Evolutionary conservation across 2,888 invertebrate genomes (phyloP), one percentile per base, ranked within the genome.

Genomic region (Cheilosia vernalis): DNA sequence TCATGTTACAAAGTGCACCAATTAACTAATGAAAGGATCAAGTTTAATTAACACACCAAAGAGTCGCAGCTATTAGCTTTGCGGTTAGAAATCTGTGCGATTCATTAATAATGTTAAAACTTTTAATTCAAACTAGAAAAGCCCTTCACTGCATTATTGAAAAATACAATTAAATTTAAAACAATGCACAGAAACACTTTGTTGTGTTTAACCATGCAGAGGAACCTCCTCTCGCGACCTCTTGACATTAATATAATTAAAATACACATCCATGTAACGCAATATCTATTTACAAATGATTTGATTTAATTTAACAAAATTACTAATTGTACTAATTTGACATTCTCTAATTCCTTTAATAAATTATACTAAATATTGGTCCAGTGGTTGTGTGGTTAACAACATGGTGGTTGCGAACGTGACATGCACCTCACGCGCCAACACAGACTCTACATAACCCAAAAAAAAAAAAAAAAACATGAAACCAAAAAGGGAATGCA

Each of bases 271-370:
- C 63, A 27, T 73, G 51, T 79, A 53, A 74, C 60, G 66, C 51
- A 60, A 74, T 64, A 66, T 61, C 49, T 67, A 49, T 55, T 69
- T 64, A 69, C 49, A 85, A 77, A 72, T 81, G 70, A 81, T 81
- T 81, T 80, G 67, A 81, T 85, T 85, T 77, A 85, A 81, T 85
- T 85, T 63, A 67, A 81, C 85, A 76, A 72, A 77, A 72, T 72
- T 56, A 85, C 85, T 77, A 81, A 81, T 81, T 85, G 81, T 72
- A 76, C 76, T 72, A 85, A 85, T 85, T 85, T 81, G 72, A 81
- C 81, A 85, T 72, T 63, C 76, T 67, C 85, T 85, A 81, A 85
- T 85, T 72, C 81, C 66, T 81, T 70, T 76, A 81, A 85, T 85
- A 85, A 85, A 85, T 81, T 72, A 13, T 13, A 76, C 81, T 85